Base-by-base conservation (phyloP, 2,888 invertebrate species). In the Epinotia nisella region DNA sequence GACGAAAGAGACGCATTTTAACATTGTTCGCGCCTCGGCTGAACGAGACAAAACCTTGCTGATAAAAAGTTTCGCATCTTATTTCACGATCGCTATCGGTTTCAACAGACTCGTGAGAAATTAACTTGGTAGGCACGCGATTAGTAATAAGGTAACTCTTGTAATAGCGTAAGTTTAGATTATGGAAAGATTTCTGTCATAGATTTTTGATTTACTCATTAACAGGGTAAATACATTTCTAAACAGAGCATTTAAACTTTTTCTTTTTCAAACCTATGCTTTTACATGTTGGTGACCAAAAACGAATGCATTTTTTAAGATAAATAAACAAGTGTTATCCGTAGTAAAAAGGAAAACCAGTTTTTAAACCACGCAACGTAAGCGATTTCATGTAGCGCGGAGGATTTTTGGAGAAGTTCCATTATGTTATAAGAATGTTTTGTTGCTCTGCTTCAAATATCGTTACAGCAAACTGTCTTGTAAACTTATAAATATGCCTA, bases 21-120 rank as follows among this genome's bases (percentile, higher is more conserved):
- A 77, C 84, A 84, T 84, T 83, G 83, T 85, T 83, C 80, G 79
- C 78, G 71, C 71, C 78, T 72, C 70, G 77, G 75, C 77, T 66
- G 75, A 74, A 74, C 75, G 68, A 83, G 76, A 82, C 80, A 82
- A 84, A 83, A 82, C 80, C 70, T 81, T 81, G 80, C 78, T 77
- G 81, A 85, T 86, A 85, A 88, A 87, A 87, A 85, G 79, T 82
- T 86, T 87, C 86, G 85, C 87, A 86, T 87, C 86, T 85, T 83
- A 83, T 86, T 87, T 83, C 82, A 82, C 78, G 85, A 90, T 87
- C 78, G 77, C 81, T 84, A 87, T 87, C 85, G 74, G 76, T 90
- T 88, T 87, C 87, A 81, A 83, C 86, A 89, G 79, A 81, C 82
- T 82, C 88, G 90, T 90, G 90, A 83, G 90, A 91, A 88, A 79